These are phyloP conservation scores for Jordanella pulchra DNA, from an alignment of 2,797 vertebrate genomes.

Conservation along the genomic window DNA sequence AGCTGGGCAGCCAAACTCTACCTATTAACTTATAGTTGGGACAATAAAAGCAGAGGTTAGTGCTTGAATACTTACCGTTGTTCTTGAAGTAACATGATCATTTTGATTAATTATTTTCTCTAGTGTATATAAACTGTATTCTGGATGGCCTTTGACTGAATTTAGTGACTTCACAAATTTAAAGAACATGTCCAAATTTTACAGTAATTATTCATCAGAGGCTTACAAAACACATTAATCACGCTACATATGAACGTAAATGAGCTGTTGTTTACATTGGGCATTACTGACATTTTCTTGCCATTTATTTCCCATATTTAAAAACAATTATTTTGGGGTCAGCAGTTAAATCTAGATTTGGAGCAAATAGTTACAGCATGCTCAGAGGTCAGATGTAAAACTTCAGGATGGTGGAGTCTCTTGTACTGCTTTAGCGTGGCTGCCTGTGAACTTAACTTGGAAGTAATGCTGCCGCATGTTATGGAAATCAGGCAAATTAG, in stretches of 20 bases:
- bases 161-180: slow-evolving; percentile 63
- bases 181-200: slow-evolving; percentile 57
- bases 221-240: slow-evolving; percentile 70
- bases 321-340: slow-evolving; percentile 43
- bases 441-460: slow-evolving; percentile 9
- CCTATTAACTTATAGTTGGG: slow-evolving; percentile 9
- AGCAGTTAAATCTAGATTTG: slow-evolving; percentile 43
- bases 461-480: slow-evolving; percentile 23
- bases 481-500: slow-evolving; percentile 43
- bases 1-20: too few relatives aligned
- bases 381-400: slow-evolving; percentile 30
- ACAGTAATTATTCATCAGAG: slow-evolving; percentile 66
- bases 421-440: slow-evolving; percentile 14
- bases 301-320: slow-evolving; percentile 53
- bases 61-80: slow-evolving; percentile 32
- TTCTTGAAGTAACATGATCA: slow-evolving; percentile 38
- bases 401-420: neutral
- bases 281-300: slow-evolving; percentile 47
- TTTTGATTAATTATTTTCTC: slow-evolving; percentile 51
- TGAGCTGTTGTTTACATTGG: slow-evolving; percentile 30
- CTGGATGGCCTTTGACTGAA: slow-evolving; percentile 53
- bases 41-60: slow-evolving; percentile 25
- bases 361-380: slow-evolving; percentile 36
- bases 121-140: slow-evolving; percentile 49
- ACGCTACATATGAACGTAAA: slow-evolving; percentile 48